A percentile compares a stretch with the other conserved stretches of the same genome.
Conservation (phyloP, 2,797 vertebrate species). For the Harpagifer antarcticus region DNA sequence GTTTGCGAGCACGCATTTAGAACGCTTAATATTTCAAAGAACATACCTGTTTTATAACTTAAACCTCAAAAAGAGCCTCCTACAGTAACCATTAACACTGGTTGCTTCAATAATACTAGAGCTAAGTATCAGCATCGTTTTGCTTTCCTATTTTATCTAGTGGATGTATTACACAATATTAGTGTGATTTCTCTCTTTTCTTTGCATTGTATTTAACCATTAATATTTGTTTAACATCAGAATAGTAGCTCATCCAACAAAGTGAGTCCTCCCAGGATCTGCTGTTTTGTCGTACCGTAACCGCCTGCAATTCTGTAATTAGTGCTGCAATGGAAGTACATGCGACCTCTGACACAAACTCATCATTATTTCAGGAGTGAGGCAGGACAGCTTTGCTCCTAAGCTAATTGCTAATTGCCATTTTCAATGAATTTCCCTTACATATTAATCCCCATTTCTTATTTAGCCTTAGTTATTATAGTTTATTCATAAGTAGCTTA, state of each 20-base stretch:
- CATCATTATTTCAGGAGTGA: conserved; percentile 82
- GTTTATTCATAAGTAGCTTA: too few relatives aligned
- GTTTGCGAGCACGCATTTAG: conserved; percentile 13
- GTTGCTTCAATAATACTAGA: neutral
- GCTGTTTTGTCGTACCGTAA: conserved; percentile 54
- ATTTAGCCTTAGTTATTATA: too few relatives aligned
- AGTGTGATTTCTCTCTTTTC: conserved; percentile 28
- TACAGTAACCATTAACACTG: neutral
- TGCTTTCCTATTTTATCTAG: neutral
- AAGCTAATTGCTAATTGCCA: neutral
- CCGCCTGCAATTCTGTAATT: conserved; percentile 68
- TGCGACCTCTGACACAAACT: conserved; percentile 68
- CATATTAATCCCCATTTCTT: too few relatives aligned
- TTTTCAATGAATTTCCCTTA: too few relatives aligned
- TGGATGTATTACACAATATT: neutral
- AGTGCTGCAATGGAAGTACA: conserved; percentile 63
- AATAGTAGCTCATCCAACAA: conserved; percentile 38
- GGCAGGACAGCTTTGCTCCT: conserved; percentile 3
- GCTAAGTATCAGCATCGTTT: neutral
- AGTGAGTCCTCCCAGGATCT: conserved; percentile 45
- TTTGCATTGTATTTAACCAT: conserved; percentile 34
- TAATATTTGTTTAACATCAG: conserved; percentile 57
- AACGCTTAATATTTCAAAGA: conserved; percentile 41
- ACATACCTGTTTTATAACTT: conserved; percentile 18
- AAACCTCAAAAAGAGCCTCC: conserved; percentile 3